Evolutionary conservation across 2,888 invertebrate species (phyloP).

Genomic region (Marronus borbonicus): DNA sequence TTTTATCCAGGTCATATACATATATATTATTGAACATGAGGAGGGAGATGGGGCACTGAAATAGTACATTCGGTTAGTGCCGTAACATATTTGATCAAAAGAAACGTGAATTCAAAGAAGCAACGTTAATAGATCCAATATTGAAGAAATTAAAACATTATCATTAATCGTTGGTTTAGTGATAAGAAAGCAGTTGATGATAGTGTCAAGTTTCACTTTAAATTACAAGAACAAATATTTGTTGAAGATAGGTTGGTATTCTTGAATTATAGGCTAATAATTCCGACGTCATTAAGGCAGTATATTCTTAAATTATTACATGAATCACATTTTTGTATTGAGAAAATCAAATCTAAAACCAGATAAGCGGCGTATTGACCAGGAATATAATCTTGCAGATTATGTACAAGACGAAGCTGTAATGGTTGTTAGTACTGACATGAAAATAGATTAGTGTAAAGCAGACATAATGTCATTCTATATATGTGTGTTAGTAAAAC

Average conservation of each 20-base stretch:
- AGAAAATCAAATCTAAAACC: no score
- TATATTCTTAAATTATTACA: conserved; percentile 53
- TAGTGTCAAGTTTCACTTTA: conserved; percentile 18
- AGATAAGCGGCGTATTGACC: no score
- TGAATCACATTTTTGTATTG: conserved; percentile 53
- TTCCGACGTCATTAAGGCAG: conserved; percentile 50
- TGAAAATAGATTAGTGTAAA: no score
- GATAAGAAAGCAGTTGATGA: conserved; percentile 1
- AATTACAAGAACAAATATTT: conserved; percentile 48
- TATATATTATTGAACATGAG: background rate
- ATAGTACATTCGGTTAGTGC: background rate
- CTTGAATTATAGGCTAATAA: conserved; percentile 50
- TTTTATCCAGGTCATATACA: background rate
- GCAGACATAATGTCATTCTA: no score
- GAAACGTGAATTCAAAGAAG: conserved; percentile 7
- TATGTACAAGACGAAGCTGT: no score
- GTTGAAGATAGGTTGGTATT: conserved; percentile 52
- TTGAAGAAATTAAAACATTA: conserved; percentile 45
- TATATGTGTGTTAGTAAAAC: no score
- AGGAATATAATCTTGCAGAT: no score
- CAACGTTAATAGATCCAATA: background rate
- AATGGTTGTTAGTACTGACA: no score
- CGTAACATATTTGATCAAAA: background rate
- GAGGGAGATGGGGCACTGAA: background rate
- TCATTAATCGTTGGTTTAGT: conserved; percentile 16